Evolutionary conservation across 1,140 invertebrate genomes (phyloP), one percentile per base, ranked within the genome.

Genomic region (Gonioctena quinquepunctata): DNA sequence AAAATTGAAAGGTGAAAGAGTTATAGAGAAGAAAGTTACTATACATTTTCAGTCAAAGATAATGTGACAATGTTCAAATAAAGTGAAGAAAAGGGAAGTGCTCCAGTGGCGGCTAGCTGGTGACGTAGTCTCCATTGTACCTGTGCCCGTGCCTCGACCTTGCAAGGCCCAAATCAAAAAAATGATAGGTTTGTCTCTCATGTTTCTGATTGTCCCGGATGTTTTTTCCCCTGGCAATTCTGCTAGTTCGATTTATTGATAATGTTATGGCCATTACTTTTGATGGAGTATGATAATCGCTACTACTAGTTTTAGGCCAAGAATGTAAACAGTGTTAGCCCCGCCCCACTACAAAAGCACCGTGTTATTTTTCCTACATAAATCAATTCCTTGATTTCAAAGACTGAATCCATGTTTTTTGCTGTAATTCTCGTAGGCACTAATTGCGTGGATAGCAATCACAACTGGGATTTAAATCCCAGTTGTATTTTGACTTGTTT

Each of bases 291-390:
- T 1, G 18, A 18, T 2, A 16, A 18, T 54, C 2, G 16, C 18
- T 54, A 54, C 21, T 18, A 16, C 21, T 54, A 23, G 18, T 62
- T 16, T n/a, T 33, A 19, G 42, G 50, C 11, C 60, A 62, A 62
- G 60, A 62, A 62, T 62, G 60, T 62, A 62, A 62, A 62, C 60
- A 62, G 18, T 62, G 28, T 62, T 62, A 62, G 60, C 60, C 60
- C 60, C 60, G 60, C 60, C 60, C 60, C 60, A 62, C 26, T 62
- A 33, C 26, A 42, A 28, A 25, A 33, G 60, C 21, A 21, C n/a
- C 25, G 18, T 27, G 60, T 27, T 27, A 62, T 62, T 27, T 19
- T 7, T 62, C 18, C 33, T 33, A 21, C 21, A 60, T 62, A 27
- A 27, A 16, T 19, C 23, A 59, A 59, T 25, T 59, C 8, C 6